Evolutionary conservation across 2,113 vertebrate genomes (phyloP).

Genomic region (Ciconia maguari): DNA sequence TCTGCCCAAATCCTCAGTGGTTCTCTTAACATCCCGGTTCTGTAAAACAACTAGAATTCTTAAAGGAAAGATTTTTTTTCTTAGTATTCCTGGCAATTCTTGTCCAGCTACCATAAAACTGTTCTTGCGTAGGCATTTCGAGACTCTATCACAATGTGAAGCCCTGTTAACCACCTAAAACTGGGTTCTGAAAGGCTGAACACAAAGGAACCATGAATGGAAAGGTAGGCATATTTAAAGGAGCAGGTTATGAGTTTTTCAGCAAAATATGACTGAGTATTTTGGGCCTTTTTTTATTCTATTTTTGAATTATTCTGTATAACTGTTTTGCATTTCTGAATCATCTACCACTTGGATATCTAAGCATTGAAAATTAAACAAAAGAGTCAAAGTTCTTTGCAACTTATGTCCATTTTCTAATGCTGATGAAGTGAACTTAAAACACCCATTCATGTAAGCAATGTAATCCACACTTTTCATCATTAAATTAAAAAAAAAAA

Average conservation of each 20-base stretch:
- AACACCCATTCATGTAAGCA: conserved; percentile 35
- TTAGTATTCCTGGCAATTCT: not conserved
- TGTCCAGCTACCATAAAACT: not conserved
- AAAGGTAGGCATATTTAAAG: not conserved
- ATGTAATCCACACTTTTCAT: conserved; percentile 36
- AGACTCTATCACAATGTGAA: not conserved
- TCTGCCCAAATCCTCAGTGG: not conserved
- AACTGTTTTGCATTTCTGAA: conserved; percentile 21
- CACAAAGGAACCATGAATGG: not conserved
- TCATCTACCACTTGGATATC: not conserved
- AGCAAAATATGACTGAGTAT: not conserved
- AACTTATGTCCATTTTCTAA: conserved; percentile 41
- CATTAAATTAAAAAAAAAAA: not conserved
- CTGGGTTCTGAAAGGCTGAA: not conserved
- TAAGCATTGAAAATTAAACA: conserved; percentile 39
- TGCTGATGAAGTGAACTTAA: conserved; percentile 30
- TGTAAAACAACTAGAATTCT: not conserved
- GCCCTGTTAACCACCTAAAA: not conserved
- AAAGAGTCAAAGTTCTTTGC: conserved; percentile 23
- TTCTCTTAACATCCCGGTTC: not conserved
- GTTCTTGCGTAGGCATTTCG: not conserved
- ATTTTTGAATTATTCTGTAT: not conserved
- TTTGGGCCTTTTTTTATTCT: not conserved
- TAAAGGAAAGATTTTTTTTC: not conserved
- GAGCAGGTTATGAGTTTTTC: not conserved